These are phyloP conservation scores for Pungitius pungitius DNA, from an alignment of 2,113 vertebrate genomes.

Conservation along the genomic window DNA sequence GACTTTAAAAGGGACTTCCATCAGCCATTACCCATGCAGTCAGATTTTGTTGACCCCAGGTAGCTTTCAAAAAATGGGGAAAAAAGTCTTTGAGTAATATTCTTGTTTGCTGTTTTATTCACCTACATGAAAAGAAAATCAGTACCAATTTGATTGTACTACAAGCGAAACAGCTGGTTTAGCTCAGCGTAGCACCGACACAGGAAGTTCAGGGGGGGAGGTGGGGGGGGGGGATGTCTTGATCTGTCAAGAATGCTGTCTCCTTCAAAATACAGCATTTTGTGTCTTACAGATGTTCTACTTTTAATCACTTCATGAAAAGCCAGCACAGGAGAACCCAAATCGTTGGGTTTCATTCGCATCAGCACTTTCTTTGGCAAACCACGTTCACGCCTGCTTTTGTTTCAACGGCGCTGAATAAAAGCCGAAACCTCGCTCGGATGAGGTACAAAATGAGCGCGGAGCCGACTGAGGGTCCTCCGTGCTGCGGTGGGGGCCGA, in stretches of 20 bases:
- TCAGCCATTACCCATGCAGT: too few relatives aligned
- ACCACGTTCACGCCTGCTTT: too few relatives aligned
- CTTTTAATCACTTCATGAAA: constrained; percentile 50
- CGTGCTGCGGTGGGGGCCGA: constrained; percentile 73
- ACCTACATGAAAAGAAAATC: not conserved
- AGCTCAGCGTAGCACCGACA: not conserved
- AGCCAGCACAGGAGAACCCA: constrained; percentile 49
- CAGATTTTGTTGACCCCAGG: not conserved
- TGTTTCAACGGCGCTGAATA: too few relatives aligned
- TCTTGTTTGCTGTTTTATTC: not conserved
- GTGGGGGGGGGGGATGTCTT: not conserved
- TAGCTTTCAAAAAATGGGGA: too few relatives aligned
- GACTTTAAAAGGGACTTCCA: not conserved
- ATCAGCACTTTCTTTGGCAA: constrained; percentile 72
- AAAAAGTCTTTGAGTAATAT: not conserved
- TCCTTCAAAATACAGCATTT: not conserved
- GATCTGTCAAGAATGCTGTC: not conserved
- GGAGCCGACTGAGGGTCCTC: constrained; percentile 62
- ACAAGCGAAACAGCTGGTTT: not conserved
- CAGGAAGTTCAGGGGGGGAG: too few relatives aligned
- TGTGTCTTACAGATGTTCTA: constrained; percentile 15
- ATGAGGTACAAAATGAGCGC: constrained; percentile 78
- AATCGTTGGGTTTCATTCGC: constrained; percentile 61
- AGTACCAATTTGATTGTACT: not conserved
- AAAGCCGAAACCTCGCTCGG: constrained; percentile 71